Evolutionary conservation across 2,888 invertebrate species (phyloP).

Genomic region (Coecobrya sp.): DNA sequence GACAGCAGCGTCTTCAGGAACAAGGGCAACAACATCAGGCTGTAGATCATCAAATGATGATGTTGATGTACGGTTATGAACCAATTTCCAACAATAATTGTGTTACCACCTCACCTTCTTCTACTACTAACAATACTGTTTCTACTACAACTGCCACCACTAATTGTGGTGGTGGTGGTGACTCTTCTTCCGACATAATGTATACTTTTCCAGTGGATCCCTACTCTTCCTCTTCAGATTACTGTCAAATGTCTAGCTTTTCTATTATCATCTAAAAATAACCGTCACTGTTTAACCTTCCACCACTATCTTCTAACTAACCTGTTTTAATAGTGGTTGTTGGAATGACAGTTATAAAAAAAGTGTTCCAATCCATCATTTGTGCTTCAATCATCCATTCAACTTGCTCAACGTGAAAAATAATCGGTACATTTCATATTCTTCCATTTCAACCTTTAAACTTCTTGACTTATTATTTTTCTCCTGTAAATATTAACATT

Average conservation of each 20-base stretch:
- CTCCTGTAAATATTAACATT: no score
- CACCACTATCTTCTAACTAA: no score
- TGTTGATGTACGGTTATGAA: slow-evolving; percentile 78
- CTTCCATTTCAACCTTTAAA: no score
- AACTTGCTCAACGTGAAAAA: no score
- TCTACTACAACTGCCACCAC: not conserved
- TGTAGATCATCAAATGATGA: slow-evolving; percentile 73
- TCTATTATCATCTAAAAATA: slow-evolving; percentile 83
- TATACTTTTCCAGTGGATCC: slow-evolving; percentile 80
- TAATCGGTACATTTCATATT: no score
- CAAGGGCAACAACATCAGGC: slow-evolving; percentile 50
- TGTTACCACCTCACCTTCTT: slow-evolving; percentile 48
- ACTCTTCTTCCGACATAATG: slow-evolving; percentile 23
- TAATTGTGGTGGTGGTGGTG: slow-evolving; percentile 41
- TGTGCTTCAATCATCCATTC: no score
- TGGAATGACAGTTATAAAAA: no score
- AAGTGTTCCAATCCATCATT: no score
- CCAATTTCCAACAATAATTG: slow-evolving; percentile 37
- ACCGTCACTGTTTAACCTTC: slow-evolving; percentile 21
- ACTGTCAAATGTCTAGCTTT: slow-evolving; percentile 83
- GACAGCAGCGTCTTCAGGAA: slow-evolving; percentile 37
- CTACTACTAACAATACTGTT: slow-evolving; percentile 14
- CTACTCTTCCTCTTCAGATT: slow-evolving; percentile 79
- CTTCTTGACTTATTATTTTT: no score
- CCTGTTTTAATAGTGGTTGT: no score